Evolutionary conservation across 2,797 vertebrate species (phyloP).

Genomic region (Acanthurus lineatus): DNA sequence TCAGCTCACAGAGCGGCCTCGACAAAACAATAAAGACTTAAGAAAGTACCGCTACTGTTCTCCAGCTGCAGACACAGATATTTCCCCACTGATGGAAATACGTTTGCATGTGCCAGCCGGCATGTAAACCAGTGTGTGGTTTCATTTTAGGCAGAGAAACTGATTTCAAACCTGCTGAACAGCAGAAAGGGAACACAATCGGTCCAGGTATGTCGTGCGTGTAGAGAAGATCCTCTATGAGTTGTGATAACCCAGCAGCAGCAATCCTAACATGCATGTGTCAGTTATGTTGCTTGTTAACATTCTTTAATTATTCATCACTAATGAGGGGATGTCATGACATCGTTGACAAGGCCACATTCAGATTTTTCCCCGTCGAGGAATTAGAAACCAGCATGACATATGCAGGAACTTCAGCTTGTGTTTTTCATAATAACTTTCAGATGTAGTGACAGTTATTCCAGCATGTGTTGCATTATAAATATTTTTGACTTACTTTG

Average conservation of each 20-base stretch:
- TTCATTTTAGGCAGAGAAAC: constrained; percentile 80
- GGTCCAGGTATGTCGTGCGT: constrained; percentile 78
- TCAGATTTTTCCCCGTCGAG: background rate
- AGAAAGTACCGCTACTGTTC: constrained; percentile 7
- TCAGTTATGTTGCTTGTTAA: constrained; percentile 45
- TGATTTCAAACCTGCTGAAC: constrained; percentile 79
- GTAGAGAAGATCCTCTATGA: constrained; percentile 42
- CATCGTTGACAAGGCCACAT: constrained; percentile 7
- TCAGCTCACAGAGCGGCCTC: background rate
- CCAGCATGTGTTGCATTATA: constrained; percentile 55
- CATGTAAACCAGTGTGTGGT: constrained; percentile 79
- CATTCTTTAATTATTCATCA: constrained; percentile 45
- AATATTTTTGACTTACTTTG: constrained; percentile 18
- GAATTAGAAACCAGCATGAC: constrained; percentile 35
- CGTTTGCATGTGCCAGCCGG: constrained; percentile 60
- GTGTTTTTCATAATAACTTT: constrained; percentile 3
- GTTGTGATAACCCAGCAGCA: constrained; percentile 39
- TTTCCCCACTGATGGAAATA: constrained; percentile 59
- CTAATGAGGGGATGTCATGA: constrained; percentile 44
- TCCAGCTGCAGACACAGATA: constrained; percentile 41
- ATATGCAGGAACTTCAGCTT: constrained; percentile 6
- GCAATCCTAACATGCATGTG: constrained; percentile 74
- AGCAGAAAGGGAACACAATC: constrained; percentile 67
- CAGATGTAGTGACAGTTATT: background rate
- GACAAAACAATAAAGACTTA: background rate